These are phyloP conservation scores for Prionace glauca DNA, from an alignment of 2,797 vertebrate genomes.

Conservation along the genomic window DNA sequence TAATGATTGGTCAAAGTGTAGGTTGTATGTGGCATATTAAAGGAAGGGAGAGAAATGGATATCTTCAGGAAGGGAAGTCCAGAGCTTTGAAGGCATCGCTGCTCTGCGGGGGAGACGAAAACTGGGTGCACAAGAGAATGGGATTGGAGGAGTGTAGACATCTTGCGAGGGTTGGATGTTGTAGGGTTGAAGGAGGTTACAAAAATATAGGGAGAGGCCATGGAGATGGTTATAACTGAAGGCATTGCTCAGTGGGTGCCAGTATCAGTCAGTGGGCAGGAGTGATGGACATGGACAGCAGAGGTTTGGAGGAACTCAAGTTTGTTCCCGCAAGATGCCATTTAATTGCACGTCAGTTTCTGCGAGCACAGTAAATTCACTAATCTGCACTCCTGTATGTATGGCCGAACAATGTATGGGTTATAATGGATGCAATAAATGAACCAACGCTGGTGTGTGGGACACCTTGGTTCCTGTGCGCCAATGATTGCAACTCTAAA, in stretches of 20 bases:
- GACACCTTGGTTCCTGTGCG: background rate
- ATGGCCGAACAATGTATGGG: background rate
- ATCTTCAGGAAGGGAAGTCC: too few relatives aligned
- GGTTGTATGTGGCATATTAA: too few relatives aligned
- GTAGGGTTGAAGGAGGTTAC: background rate
- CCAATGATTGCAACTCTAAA: background rate
- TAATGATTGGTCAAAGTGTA: too few relatives aligned
- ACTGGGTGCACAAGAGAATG: background rate
- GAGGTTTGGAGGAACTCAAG: background rate
- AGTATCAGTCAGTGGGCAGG: background rate
- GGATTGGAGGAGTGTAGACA: background rate
- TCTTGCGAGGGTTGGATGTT: background rate
- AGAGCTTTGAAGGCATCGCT: background rate
- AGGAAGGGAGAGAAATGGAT: too few relatives aligned
- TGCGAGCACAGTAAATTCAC: background rate
- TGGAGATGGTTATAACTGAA: background rate
- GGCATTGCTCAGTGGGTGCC: background rate
- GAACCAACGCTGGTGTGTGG: background rate
- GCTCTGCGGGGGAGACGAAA: background rate
- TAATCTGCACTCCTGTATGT: background rate
- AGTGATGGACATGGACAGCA: background rate
- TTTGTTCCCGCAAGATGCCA: background rate
- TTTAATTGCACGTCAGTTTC: background rate
- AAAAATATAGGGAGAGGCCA: background rate
- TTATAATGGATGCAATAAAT: background rate